These are phyloP conservation scores for Cheirogaleus major DNA, from an alignment of 2,797 vertebrate species.

Conservation along the genomic window DNA sequence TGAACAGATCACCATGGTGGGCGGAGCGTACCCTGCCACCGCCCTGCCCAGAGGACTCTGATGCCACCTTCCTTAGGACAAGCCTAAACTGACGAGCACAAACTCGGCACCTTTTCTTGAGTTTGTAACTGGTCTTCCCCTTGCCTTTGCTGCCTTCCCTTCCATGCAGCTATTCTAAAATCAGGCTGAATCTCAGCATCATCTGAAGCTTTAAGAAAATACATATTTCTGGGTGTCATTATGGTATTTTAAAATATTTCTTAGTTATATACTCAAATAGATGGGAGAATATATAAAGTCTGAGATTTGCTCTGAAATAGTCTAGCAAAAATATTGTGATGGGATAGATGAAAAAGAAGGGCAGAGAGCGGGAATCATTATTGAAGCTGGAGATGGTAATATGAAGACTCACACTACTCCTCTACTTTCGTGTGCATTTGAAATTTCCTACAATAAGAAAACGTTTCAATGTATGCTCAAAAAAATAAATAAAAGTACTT, in stretches of 20 bases:
- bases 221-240: background rate
- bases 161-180: background rate
- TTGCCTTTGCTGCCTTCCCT: background rate
- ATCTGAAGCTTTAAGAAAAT: background rate
- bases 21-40: background rate
- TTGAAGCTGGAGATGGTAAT: background rate
- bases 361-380: background rate
- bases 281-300: background rate
- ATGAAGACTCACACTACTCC: background rate
- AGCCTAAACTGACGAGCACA: background rate
- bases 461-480: background rate
- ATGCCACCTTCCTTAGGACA: background rate
- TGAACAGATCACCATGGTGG: background rate
- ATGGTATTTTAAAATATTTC: background rate
- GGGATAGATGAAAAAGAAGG: background rate
- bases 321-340: background rate
- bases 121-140: no score
- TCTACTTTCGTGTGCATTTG: background rate
- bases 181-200: background rate
- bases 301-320: background rate
- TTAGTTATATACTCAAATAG: background rate
- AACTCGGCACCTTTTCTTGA: background rate
- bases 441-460: constrained; percentile 3
- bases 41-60: background rate
- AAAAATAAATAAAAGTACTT: background rate